A percentile compares a stretch with the other conserved stretches of the same genome.
phyloP scores from a whole-genome alignment of 2,113 vertebrate species.

The Percina caprodes region DNA sequence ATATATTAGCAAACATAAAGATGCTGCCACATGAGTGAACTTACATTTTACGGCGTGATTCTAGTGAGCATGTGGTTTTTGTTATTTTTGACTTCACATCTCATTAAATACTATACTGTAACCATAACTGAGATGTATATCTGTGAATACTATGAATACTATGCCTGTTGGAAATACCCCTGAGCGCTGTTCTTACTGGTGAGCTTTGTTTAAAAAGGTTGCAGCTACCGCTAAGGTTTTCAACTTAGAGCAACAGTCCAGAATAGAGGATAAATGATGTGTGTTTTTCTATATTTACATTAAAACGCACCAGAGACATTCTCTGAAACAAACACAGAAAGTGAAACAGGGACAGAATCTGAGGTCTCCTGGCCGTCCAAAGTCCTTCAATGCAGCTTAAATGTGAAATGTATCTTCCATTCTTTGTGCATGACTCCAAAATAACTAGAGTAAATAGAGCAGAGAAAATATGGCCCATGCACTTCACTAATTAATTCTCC shows the following conservation, averaged over 20 bases:
- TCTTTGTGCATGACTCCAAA: constrained; percentile 1
- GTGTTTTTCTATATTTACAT: not conserved
- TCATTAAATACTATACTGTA: not conserved
- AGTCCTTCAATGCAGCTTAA: not conserved
- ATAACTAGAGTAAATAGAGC: not conserved
- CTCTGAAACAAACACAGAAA: not conserved
- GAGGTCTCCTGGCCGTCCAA: too few species aligned
- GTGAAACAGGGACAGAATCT: constrained; percentile 1
- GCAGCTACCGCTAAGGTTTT: not conserved
- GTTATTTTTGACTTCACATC: constrained; percentile 22
- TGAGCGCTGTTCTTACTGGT: not conserved
- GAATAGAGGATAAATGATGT: not conserved
- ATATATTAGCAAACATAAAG: not conserved
- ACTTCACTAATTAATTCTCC: constrained; percentile 5
- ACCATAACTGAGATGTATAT: not conserved
- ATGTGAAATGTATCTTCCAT: not conserved
- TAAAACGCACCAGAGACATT: not conserved
- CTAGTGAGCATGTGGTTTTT: not conserved
- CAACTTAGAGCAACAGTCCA: not conserved
- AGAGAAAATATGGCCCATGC: not conserved
- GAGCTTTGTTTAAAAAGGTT: constrained; percentile 16
- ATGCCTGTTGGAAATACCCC: constrained; percentile 9
- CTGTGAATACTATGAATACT: constrained; percentile 8
- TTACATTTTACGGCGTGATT: not conserved
- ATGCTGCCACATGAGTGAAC: not conserved